Conservation (phyloP, 2,888 invertebrate species). For the Lissocephala sabroskyi region DNA sequence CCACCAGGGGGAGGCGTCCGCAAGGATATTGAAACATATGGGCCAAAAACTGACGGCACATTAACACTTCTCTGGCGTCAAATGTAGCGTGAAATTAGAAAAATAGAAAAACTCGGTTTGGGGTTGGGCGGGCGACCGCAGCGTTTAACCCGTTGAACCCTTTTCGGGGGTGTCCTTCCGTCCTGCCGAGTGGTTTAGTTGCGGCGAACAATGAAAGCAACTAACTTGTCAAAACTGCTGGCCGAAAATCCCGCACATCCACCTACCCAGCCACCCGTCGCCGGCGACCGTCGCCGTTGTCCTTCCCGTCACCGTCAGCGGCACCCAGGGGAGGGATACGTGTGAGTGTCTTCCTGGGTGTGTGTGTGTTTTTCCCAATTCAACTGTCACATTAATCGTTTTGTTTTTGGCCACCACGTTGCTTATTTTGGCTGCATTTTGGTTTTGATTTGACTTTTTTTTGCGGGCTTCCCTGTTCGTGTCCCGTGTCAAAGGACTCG, state of each 20-base stretch:
- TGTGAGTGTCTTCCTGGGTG: slow-evolving; percentile 9
- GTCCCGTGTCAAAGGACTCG: slow-evolving; percentile 40
- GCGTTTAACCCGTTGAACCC: slow-evolving; percentile 41
- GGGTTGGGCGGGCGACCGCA: slow-evolving; percentile 25
- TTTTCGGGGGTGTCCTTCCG: slow-evolving; percentile 1
- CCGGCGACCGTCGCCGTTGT: no score
- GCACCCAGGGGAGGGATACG: neutral
- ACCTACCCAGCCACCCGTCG: no score
- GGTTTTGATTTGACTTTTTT: no score
- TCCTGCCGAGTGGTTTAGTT: slow-evolving; percentile 42
- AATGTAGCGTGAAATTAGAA: slow-evolving; percentile 68
- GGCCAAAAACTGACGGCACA: slow-evolving; percentile 32
- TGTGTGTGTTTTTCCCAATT: slow-evolving; percentile 43
- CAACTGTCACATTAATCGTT: slow-evolving; percentile 69
- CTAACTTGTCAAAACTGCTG: slow-evolving; percentile 46
- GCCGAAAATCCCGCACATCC: no score
- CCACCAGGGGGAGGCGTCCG: neutral
- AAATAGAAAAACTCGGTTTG: slow-evolving; percentile 14
- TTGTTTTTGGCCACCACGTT: slow-evolving; percentile 54
- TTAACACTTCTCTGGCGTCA: slow-evolving; percentile 47
- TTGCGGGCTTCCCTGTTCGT: slow-evolving; percentile 11
- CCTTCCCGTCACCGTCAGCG: no score
- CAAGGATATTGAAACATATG: slow-evolving; percentile 39
- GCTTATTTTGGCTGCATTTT: slow-evolving; percentile 1
- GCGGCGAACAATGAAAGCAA: slow-evolving; percentile 41